Evolutionary conservation across 2,888 invertebrate species (phyloP), one percentile per base, ranked within the genome.

Genomic region (Eupithecia vulgata): DNA sequence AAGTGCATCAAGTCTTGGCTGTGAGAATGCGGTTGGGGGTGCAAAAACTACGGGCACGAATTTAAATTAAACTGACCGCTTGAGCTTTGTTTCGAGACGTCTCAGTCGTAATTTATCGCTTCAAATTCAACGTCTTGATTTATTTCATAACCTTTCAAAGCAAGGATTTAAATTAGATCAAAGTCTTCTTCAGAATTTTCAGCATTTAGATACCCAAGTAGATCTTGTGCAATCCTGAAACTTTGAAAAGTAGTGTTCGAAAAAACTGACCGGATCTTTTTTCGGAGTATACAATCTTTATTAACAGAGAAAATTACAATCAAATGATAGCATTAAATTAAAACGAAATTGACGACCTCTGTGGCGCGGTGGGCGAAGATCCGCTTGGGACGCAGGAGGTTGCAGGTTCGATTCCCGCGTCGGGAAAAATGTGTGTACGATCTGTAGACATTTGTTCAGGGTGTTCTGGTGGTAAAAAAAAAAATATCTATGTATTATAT

Each of bases 21-120:
- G 93, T 94, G 94, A 94, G 94, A 94, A 94, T 94, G 94, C 91
- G 94, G 94, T 94, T 90, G 90, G 85, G 93, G 93, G 93, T 93
- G 94, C 94, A 94, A 94, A 94, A 94, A 94, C 92, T 91, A 89
- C 87, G 88, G 88, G 88, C 90, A 85, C 87, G 88, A 89, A 92
- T 93, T 93, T 91, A 93, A 93, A 93, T 94, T 92, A 93, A 94
- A 88, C 90, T 87, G 89, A 90, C 88, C 90, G 86, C 89, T 90
- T 77, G 88, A 87, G 84, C 91, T 91, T 91, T 90, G 88, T 91
- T 91, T 89, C 87, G 70, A 72, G 68, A 76, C 74, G 68, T 71
- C 35, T 75, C 72, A 65, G 17, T 72, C 66, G 72, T 72, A 34
- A 75, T 74, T 78, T 78, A 79, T 76, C 66, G 73, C 71, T 72